Evolutionary conservation across 2,113 vertebrate genomes (phyloP), one percentile per base, ranked within the genome.

Genomic region (Cygnus atratus): DNA sequence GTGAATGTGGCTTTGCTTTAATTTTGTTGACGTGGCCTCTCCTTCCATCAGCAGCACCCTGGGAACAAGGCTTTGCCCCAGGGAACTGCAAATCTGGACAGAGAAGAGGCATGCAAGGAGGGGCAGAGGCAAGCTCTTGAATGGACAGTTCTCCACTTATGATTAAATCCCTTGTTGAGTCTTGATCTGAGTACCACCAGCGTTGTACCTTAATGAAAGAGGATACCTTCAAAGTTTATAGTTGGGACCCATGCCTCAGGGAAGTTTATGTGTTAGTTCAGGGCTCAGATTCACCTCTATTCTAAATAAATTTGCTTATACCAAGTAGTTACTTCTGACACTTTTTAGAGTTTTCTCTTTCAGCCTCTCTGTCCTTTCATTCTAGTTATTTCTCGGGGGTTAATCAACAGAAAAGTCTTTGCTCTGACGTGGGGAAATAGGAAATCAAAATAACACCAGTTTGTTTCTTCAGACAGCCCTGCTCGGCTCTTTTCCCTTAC

Each of bases 391-490:
- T 28, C 61, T 73, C 37, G 15, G 25, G 72, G 15, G 3, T 25
- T 90, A 44, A 29, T 26, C 1, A 4, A 10, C 66, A 65, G 43
- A 41, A 33, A 25, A 41, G 12, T 20, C 52, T 50, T 81, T 48
- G 10, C 16, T 58, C 10, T 37, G 10, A 55, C 0, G 0, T 9
- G 68, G 43, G 48, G 52, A 65, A 83, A 59, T 19, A 70, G 15
- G 44, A 74, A 84, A 75, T 43, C 9, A 43, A 48, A 66, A 33
- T 14, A 1, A 22, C 11, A 22, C 21, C 11, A 12, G 8, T 48
- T 65, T 29, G 8, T 75, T 41, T 59, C 55, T 50, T 70, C 29
- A 48, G 33, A 31, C 57, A 63, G 13, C 35, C 22, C 48, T 17
- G 7, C 65, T 63, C 41, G 44, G n/a, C 31, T 41, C 19, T 71